Evolutionary conservation across 2,797 vertebrate species (phyloP), one percentile per base, ranked within the genome.

Genomic region (Phoeniculus purpureus): DNA sequence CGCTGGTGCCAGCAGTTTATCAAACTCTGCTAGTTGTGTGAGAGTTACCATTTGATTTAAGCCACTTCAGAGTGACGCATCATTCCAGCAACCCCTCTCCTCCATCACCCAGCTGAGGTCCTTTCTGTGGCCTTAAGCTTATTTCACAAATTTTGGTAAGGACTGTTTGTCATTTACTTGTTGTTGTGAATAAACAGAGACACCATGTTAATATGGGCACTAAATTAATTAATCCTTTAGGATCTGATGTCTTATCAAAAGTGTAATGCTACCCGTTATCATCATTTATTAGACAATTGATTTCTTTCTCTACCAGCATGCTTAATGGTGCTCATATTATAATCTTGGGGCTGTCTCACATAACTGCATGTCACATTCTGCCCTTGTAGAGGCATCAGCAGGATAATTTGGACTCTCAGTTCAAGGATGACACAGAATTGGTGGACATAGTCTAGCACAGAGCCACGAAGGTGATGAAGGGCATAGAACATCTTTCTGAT

Each of bases 331-430:
- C 6, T 59, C 32, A 6, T 18, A 25, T 34, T 58, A 32, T 4
- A 47, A 22, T 9, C 43, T 15, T 45, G 26, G 43, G 40, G 26
- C 47, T 14, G 15, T 48, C 45, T 26, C n/a, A 12, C 17, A 51
- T 43, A 43, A 43, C 13, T 43, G 9, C 16, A 43, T 43, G 43
- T 37, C 37, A 8, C 37, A 37, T 37, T 12, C 37, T 37, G 37
- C 37, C 0, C 0, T 25, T 55, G 31, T 7, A 4, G 8, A 66
- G 7, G 37, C 51, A 11, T 3, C 3, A 23, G 7, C 18, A 55
- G 18, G 15, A 13, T 4, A 54, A 9, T 13, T 64, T 40, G 37
- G 37, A 8, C 37, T 12, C 37, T 37, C 37, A 37, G 37, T 37
- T 37, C 37, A 37, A 37, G 37, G 12, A 37, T 8, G 37, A 37